Base-by-base conservation (phyloP, 2,797 vertebrate species). In the Ceryle rudis region DNA sequence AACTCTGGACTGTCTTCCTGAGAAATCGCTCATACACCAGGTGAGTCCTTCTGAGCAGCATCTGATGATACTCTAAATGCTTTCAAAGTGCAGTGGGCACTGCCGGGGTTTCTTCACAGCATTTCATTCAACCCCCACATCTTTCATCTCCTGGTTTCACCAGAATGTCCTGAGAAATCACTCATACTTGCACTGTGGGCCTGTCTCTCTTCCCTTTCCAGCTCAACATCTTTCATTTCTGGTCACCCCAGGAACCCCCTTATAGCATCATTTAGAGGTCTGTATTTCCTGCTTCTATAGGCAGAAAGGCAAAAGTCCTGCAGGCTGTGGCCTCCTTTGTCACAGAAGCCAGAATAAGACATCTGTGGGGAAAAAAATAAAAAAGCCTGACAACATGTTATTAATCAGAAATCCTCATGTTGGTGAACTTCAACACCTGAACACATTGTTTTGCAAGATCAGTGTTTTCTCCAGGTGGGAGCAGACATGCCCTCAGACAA, bases 381-480 rank as follows among this genome's bases (percentile, higher is more conserved):
- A 74, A 41, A 3, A 44, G 15, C 22, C 37, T 65, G 17, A 64
- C 61, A 78, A 37, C 33, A 33, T 6, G 20, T 29, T 65, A 42
- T 47, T 83, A 57, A 86, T 25, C 55, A 78, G 61, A 92, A 90
- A 51, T 9, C 8, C 5, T 54, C 39, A 13, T 31, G 19, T 35
- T 47, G 23, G 31, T 72, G 22, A 54, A 37, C 33, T 85, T 77
- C 73, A 77, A 57, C 46, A 87, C 33, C 22, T 44, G 61, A 93
- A 60, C 13, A 28, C 0, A 0, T 41, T 60, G 14, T 33, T 91
- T 60, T 72, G 37, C 49, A 65, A 6, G 0, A 2, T 16, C 25
- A 23, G 10, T 46, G 41, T 33, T 69, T 71, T 61, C 42, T 78
- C 20, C 28, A 22, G 66, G 17, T 41, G 14, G 29, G 21, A 94